Evolutionary conservation across 2,888 invertebrate genomes (phyloP), one percentile per base, ranked within the genome.

Genomic region (Helicoverpa assulta): DNA sequence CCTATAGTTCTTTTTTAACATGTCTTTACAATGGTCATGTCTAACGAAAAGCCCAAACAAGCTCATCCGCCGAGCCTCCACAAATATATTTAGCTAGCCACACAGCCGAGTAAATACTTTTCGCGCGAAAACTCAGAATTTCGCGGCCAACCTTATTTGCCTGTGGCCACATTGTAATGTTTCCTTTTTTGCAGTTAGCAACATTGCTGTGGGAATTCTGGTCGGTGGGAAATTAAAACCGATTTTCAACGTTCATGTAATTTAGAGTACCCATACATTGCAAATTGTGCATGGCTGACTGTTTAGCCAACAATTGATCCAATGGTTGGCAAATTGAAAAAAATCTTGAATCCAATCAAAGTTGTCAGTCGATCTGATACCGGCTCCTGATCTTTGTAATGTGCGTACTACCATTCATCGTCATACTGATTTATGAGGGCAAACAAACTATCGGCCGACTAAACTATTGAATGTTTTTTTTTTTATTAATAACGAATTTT

Each of bases 1-100:
- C 2, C 2, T 43, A 43, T 33, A 1, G 21, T 0, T 0, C 21
- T 79, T 68, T 80, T 76, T 10, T 10, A 0, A 0, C 6, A 14
- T 18, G 4, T 12, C 33, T 63, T 5, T 7, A 7, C 5, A 57
- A 14, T 64, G 53, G 3, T 12, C 10, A 40, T 51, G 0, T 63
- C 79, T 78, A 78, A 78, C 72, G 33, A 47, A 61, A 56, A 53
- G 26, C 7, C 53, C 21, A 78, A 78, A 78, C 72, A 78, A 60
- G 51, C 55, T 57, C 72, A 63, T 78, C 79, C 72, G 79, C 37
- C 33, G 37, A 50, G 52, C 50, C 62, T 37, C 18, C 7, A 8
- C 52, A 59, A 69, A 69, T 16, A 74, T 26, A 78, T 57, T 77
- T 58, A 19, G 40, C 65, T 57, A 63, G 66, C 66, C 68, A 33